Evolutionary conservation across 2,113 vertebrate species (phyloP).

Genomic region (Tyrannus savana): DNA sequence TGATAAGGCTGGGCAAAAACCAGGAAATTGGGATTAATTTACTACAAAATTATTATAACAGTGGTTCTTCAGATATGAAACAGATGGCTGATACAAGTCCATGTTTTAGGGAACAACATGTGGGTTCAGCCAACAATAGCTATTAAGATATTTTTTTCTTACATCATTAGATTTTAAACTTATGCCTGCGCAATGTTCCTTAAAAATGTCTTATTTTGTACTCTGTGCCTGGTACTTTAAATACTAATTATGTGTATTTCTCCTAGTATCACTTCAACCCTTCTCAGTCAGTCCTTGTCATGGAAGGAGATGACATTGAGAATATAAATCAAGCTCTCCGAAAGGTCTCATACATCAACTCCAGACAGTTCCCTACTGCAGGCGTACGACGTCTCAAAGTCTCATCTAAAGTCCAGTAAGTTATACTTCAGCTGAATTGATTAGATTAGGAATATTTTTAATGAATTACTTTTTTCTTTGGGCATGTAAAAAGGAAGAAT

Average conservation of each 20-base stretch:
- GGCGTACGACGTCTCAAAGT: constrained; percentile 87
- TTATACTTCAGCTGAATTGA: constrained; percentile 29
- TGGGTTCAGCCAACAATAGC: neutral
- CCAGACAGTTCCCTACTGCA: constrained; percentile 91
- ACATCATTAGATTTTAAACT: neutral
- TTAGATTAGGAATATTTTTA: neutral
- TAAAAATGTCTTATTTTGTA: neutral
- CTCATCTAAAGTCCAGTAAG: constrained; percentile 94
- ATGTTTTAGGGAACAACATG: neutral
- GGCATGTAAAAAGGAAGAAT: neutral
- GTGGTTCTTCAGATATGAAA: neutral
- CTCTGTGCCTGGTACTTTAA: neutral
- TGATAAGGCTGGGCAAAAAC: neutral
- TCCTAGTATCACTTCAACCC: constrained; percentile 97
- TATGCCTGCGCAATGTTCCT: neutral
- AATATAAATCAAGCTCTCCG: constrained; percentile 88
- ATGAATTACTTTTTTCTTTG: neutral
- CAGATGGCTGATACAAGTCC: neutral
- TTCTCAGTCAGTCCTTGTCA: constrained; percentile 92
- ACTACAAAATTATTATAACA: neutral
- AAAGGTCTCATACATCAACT: constrained; percentile 98
- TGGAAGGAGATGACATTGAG: constrained; percentile 94
- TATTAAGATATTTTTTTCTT: neutral
- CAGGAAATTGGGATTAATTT: neutral
- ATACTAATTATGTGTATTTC: constrained; percentile 22